These are phyloP conservation scores for Sinopyrophorus schimmeli DNA, from an alignment of 2,888 invertebrate genomes.

Conservation along the genomic window DNA sequence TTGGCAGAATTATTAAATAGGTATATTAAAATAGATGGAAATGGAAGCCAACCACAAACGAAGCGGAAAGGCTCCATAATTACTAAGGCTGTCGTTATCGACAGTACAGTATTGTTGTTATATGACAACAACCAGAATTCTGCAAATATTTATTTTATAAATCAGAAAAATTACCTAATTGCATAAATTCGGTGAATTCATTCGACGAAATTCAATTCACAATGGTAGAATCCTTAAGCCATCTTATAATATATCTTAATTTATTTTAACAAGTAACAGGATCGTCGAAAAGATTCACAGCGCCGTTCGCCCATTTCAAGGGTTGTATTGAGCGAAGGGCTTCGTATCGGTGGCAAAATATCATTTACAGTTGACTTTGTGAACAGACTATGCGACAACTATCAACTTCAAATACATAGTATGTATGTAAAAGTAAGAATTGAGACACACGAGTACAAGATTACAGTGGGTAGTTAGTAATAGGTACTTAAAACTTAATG, in stretches of 20 bases:
- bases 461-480: slow-evolving; percentile 13
- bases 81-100: slow-evolving; percentile 42
- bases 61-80: slow-evolving; percentile 37
- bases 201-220: slow-evolving; percentile 10
- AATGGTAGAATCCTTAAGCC: neutral
- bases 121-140: slow-evolving; percentile 45
- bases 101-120: slow-evolving; percentile 46
- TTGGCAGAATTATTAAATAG: slow-evolving; percentile 51
- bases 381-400: slow-evolving; percentile 20
- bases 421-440: slow-evolving; percentile 31
- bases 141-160: slow-evolving; percentile 29
- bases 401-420: slow-evolving; percentile 25
- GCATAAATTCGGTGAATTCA: slow-evolving; percentile 17
- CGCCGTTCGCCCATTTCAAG: slow-evolving; percentile 6
- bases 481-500: slow-evolving; percentile 32
- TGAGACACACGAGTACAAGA: slow-evolving; percentile 27
- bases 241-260: slow-evolving; percentile 5
- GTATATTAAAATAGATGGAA: slow-evolving; percentile 38
- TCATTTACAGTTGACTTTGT: slow-evolving; percentile 11
- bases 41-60: slow-evolving; percentile 38
- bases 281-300: slow-evolving; percentile 15
- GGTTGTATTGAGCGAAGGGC: slow-evolving; percentile 4
- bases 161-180: slow-evolving; percentile 19
- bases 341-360: slow-evolving; percentile 3
- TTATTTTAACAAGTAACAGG: slow-evolving; percentile 11